Evolutionary conservation across 2,113 vertebrate genomes (phyloP).

Genomic region (Lipotes vexillifer): DNA sequence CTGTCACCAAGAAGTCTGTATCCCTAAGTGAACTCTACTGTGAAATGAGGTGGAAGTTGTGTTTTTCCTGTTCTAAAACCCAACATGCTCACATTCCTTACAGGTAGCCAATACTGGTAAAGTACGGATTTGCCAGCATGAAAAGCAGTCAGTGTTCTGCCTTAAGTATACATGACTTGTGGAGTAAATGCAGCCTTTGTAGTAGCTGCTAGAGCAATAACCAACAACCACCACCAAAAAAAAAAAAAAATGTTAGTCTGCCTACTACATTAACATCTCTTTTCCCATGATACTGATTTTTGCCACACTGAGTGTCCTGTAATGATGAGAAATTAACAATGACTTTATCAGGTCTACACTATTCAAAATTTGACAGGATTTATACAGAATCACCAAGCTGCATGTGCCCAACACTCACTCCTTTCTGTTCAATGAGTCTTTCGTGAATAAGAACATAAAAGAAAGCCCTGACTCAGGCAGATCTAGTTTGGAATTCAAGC

Average conservation of each 20-base stretch:
- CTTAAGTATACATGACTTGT: background rate
- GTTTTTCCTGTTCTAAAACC: slow-evolving; percentile 44
- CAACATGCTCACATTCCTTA: background rate
- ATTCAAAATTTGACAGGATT: background rate
- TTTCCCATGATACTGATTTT: background rate
- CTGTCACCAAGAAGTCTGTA: slow-evolving; percentile 42
- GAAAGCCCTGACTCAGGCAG: background rate
- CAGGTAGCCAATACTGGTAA: slow-evolving; percentile 16
- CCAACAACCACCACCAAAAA: background rate
- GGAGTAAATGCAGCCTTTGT: slow-evolving; percentile 44
- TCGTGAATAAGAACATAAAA: background rate
- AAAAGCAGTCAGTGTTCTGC: slow-evolving; percentile 49
- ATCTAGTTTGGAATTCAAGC: slow-evolving; percentile 15
- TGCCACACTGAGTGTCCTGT: background rate
- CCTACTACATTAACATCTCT: background rate
- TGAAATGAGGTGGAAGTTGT: slow-evolving; percentile 22
- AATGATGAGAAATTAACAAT: background rate
- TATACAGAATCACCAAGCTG: background rate
- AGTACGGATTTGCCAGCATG: background rate
- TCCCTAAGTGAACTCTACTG: slow-evolving; percentile 58
- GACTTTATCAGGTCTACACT: background rate
- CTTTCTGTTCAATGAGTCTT: background rate
- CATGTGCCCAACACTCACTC: background rate
- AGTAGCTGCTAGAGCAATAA: background rate
- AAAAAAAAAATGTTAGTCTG: background rate